These are phyloP conservation scores for Rhinatrema bivittatum DNA, from an alignment of 2,797 vertebrate genomes.

Conservation along the genomic window DNA sequence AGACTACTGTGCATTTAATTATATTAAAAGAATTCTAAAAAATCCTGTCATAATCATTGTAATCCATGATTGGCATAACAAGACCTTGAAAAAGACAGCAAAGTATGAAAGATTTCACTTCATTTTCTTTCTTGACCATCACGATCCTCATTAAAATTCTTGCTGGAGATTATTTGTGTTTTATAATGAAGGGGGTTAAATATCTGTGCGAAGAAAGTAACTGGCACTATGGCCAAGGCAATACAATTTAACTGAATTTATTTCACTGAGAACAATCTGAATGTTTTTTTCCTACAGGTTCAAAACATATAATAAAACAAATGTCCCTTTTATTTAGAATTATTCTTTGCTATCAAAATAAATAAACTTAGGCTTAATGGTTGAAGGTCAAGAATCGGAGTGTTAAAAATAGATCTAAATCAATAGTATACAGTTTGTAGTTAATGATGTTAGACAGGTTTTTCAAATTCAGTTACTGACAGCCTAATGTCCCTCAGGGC, in stretches of 20 bases:
- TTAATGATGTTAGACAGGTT: constrained; percentile 26
- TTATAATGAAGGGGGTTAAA: constrained; percentile 11
- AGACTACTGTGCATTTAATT: neutral
- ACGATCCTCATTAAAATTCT: constrained; percentile 11
- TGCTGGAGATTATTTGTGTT: neutral
- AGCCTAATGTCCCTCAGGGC: constrained; percentile 27
- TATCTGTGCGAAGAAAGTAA: constrained; percentile 11
- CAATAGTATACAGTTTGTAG: constrained; percentile 23
- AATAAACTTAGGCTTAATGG: constrained; percentile 23
- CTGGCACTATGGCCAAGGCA: constrained; percentile 13
- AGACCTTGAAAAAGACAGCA: neutral
- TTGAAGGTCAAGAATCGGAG: constrained; percentile 34
- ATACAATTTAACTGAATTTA: too few species aligned
- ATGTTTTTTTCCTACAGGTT: neutral
- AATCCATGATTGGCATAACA: neutral
- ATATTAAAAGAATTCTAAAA: neutral
- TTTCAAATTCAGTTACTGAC: constrained; percentile 28
- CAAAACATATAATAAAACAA: constrained; percentile 16
- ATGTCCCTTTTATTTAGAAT: constrained; percentile 7
- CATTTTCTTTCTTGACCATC: neutral
- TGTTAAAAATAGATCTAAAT: constrained; percentile 39
- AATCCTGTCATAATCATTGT: neutral
- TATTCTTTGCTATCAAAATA: constrained; percentile 21
- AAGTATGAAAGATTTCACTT: neutral
- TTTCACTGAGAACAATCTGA: neutral